Conservation (phyloP, 2,888 invertebrate genomes). For the Lasioglossum oenotherae region DNA sequence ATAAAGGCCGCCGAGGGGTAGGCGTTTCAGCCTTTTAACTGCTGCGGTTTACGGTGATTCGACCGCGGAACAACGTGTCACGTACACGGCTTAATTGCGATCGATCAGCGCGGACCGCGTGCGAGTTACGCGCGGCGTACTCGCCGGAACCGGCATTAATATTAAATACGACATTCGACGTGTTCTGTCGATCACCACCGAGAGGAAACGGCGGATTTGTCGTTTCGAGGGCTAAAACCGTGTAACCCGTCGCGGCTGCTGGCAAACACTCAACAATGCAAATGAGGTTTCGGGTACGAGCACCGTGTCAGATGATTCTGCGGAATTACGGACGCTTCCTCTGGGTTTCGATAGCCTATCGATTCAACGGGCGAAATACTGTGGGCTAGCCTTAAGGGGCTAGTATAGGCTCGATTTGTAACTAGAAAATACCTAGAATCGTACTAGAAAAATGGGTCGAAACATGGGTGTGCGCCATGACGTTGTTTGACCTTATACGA, state of each 20-base stretch:
- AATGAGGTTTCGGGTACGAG: slow-evolving; percentile 4
- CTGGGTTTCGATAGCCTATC: not conserved
- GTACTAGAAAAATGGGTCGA: too few species aligned
- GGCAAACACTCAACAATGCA: slow-evolving; percentile 19
- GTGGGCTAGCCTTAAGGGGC: not conserved
- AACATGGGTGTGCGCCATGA: too few species aligned
- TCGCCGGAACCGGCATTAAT: slow-evolving; percentile 32
- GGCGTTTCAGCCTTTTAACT: slow-evolving; percentile 54
- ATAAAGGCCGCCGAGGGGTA: slow-evolving; percentile 32
- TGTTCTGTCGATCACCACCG: not conserved
- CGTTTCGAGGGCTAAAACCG: not conserved
- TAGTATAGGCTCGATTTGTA: too few species aligned
- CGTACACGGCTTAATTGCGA: slow-evolving; percentile 61
- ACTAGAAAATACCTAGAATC: too few species aligned
- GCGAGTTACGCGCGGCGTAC: slow-evolving; percentile 4
- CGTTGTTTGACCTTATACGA: too few species aligned
- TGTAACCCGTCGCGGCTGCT: not conserved
- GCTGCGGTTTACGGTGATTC: slow-evolving; percentile 51
- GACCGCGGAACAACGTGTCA: slow-evolving; percentile 54
- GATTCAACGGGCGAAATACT: not conserved
- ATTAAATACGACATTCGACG: slow-evolving; percentile 39
- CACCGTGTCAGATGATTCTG: not conserved
- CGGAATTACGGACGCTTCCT: not conserved
- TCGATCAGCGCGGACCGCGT: slow-evolving; percentile 59
- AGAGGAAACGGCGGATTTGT: slow-evolving; percentile 10